Base-by-base conservation (phyloP, 2,888 invertebrate genomes). In the Tetheella fluctuosa region DNA sequence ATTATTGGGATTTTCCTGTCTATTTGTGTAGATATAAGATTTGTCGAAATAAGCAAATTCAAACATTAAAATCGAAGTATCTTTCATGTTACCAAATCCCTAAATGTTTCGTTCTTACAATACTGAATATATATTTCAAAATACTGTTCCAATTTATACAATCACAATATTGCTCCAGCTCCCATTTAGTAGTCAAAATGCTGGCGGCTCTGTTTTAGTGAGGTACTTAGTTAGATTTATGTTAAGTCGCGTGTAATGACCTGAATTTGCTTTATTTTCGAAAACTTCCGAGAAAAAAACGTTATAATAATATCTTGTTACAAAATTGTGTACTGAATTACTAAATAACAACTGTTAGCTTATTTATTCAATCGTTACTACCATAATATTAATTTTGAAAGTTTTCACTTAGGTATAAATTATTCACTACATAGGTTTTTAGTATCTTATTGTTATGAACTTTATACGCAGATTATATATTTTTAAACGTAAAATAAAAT, bases 151-250 rank as follows among this genome's bases (percentile, higher is more conserved):
- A 48, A 48, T 17, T 48, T 48, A 48, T 48, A 20, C 7, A 17
- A 20, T n/a, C 42, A 17, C 42, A 48, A 48, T 20, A 48, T 48
- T 48, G 15, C 6, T 8, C 1, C 42, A 48, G 42, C 17, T 20
- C 42, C 42, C 42, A n/a, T 42, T 48, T n/a, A 17, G 13, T 48
- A 15, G 0, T 10, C 6, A 17, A 17, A 3, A 3, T 8, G n/a
- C 7, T 48, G 20, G 20, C 2, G 42, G 17, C 17, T 0, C 42
- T 48, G 42, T 48, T 48, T 48, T 20, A 48, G 17, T 48, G 8
- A n/a, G 20, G n/a, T 48, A 48, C 17, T n/a, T n/a, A 39, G n/a
- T 39, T 20, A 20, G 20, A 48, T 48, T 48, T 48, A 48, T 62
- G 30, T 15, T 52, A 48, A 30, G 53, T 23, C 34, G 54, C 7